Evolutionary conservation across 2,888 invertebrate species (phyloP), one percentile per base, ranked within the genome.

Genomic region (Euproctis similis): DNA sequence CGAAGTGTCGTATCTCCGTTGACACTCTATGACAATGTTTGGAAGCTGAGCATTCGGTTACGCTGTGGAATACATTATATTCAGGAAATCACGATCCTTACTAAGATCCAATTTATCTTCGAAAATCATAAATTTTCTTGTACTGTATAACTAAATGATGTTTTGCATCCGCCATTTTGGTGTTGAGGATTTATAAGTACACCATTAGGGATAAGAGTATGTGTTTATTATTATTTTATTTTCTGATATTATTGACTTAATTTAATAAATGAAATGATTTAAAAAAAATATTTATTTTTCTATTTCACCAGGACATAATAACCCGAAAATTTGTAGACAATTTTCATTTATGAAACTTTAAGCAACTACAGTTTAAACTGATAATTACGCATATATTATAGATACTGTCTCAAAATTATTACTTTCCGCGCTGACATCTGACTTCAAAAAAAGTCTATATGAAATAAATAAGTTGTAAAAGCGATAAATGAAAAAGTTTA

Each of bases 1-100:
- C 31, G 42, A 46, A 51, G 28, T 45, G 53, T 59, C 63, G 36
- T 38, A 33, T 66, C 68, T 67, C 30, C 49, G 36, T 46, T 59
- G 44, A 43, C 64, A 55, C 39, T 73, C 77, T 73, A 46, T 74
- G 76, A 53, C 69, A 73, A 67, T 68, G 70, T 77, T 14, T 76
- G 72, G 61, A 55, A 49, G 37, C 39, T 46, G 36, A 49, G 41
- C 51, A 60, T 60, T 59, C 52, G 58, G 43, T 57, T 63, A 64
- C 66, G 62, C 59, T 55, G 59, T 62, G 51, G 78, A 73, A 81
- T 81, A 80, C 64, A 80, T 81, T 81, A 80, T 59, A 70, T 64
- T 64, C 75, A 80, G 81, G 82, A 82, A 81, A 80, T 80, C 81
- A 80, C 77, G 75, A 75, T 28, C 66, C 55, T 58, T 62, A 62